Evolutionary conservation across 2,797 vertebrate genomes (phyloP), one percentile per base, ranked within the genome.

Genomic region (Euphonia xanthogaster): DNA sequence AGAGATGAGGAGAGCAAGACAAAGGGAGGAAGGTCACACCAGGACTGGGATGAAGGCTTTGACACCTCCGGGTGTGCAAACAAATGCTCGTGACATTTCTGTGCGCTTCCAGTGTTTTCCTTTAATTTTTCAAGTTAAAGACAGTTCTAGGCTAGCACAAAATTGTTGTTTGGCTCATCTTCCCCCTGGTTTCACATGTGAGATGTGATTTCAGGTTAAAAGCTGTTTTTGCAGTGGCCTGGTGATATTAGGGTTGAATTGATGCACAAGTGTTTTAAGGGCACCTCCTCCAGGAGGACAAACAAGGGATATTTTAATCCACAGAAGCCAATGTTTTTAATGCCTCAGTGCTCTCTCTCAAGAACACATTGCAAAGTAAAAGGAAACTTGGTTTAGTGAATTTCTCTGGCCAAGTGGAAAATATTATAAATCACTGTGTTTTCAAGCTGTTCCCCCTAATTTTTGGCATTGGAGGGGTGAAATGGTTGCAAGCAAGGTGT

Each of bases 381-480:
- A 30, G 28, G 27, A 65, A 86, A 54, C 10, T 74, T 47, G 14
- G 23, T 71, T 63, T 62, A 47, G 19, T 40, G 81, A 16, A 22
- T 53, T 91, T 79, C 39, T 54, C 60, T 61, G 75, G 12, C 47
- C 75, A 57, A 58, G 44, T 8, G 23, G 72, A 40, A 79, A 61
- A 51, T 60, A 27, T 3, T 1, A 11, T 1, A 45, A 74, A 50
- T 60, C 0, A 0, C 27, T 2, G 1, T 35, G 48, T 40, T 76
- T 92, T 67, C 30, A 33, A 11, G 53, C 14, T 82, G 25, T 22
- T 70, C 7, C 30, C 22, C 22, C 28, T 50, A 11, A 4, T 19
- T 67, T 63, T 10, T 70, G 82, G 31, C 25, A 6, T 4, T 45
- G 40, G 30, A 50, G 47, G 39, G 61, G 14, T 25, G 63, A 82